Base-by-base conservation (phyloP, 2,797 vertebrate species). In the Gallinago solitaria region DNA sequence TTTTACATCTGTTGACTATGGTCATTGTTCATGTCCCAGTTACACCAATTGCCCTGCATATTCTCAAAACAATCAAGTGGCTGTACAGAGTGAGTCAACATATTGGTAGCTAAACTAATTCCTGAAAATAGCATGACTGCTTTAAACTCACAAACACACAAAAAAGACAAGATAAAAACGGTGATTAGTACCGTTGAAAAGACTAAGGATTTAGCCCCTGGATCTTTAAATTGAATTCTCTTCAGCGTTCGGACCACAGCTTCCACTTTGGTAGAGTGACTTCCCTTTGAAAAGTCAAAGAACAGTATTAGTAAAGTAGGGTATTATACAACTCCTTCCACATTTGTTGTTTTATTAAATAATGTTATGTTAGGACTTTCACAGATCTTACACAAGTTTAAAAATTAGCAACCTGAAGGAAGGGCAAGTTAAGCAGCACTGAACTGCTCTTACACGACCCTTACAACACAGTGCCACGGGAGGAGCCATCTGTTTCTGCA, bases 181-280 rank as follows among this genome's bases (percentile, higher is more conserved):
- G 9, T n/a, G 32, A 91, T n/a, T 59, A 53, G 64, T 99, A 99
- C 99, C 98, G 99, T 99, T 92, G 99, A 99, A 97, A 99, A 99
- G 76, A 99, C 99, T 1, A 99, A 98, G 33, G 99, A 99, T 97
- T 99, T 99, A 83, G 99, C 99, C 32, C 98, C 98, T 2, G 99
- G 98, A 93, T 99, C 98, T 88, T 97, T 98, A 76, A 97, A 98
- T 81, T 99, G 99, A 94, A 99, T 99, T 98, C 98, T 99, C 98
- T 99, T 99, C 93, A 99, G 98, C 6, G 99, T 99, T 97, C 99
- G 98, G 92, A 99, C 98, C 87, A 99, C 99, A 17, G 99, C 99
- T 97, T 99, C 99, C 92, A 99, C 99, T 98, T 99, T 99, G 89
- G 99, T 99, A 5, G 99, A 99, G 96, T 99, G 99, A 94, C 99